Percentiles rank a stretch among this genome's conserved stretches.
Evolutionary conservation across 2,113 vertebrate genomes (phyloP).

Genomic region (Microcebus murinus): DNA sequence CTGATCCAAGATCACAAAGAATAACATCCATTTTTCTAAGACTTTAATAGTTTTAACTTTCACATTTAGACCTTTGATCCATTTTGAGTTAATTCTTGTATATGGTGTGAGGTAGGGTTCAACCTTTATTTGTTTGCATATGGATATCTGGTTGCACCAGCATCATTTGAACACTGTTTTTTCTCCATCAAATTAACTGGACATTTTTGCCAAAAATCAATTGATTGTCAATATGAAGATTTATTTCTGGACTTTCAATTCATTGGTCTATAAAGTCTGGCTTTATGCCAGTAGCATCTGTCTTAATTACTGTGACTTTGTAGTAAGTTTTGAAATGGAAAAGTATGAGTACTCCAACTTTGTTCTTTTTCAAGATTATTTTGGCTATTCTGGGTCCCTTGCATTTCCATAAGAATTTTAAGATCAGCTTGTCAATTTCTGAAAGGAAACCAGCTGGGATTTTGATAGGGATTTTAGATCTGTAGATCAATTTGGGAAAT

Average conservation of each 20-base stretch:
- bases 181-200: background rate
- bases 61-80: background rate
- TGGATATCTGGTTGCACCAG: background rate
- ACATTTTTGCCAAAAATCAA: background rate
- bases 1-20: background rate
- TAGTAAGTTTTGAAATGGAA: background rate
- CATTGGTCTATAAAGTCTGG: background rate
- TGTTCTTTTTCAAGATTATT: background rate
- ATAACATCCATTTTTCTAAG: background rate
- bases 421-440: background rate
- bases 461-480: background rate
- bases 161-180: background rate
- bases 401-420: background rate
- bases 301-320: background rate
- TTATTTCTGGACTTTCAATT: background rate
- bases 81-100: background rate
- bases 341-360: background rate
- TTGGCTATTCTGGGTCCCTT: background rate
- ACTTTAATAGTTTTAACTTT: background rate
- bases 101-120: background rate
- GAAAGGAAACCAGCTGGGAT: background rate
- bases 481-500: background rate
- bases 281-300: background rate
- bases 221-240: background rate
- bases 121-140: background rate